Conservation (phyloP, 2,113 vertebrate species). For the Asarcornis scutulata region DNA sequence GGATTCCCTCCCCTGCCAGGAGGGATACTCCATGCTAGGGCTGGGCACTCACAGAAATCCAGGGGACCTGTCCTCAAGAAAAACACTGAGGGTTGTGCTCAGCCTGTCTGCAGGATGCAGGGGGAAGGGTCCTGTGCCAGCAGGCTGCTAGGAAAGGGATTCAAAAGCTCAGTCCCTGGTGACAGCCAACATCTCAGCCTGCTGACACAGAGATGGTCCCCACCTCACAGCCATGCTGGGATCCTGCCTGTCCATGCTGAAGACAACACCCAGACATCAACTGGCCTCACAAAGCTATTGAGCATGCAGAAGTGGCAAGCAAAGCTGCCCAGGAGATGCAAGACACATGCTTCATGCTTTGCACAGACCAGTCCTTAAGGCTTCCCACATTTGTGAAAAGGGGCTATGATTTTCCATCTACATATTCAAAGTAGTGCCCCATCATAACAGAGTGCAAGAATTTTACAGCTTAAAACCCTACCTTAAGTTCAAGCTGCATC, state of each 20-base stretch:
- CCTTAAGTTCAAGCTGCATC: background rate
- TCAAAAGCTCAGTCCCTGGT: background rate
- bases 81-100: rapidly evolving
- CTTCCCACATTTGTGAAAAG: background rate
- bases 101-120: background rate
- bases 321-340: background rate
- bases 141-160: background rate
- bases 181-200: background rate
- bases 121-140: background rate
- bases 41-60: background rate
- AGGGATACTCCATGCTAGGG: background rate
- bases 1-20: background rate
- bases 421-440: rapidly evolving
- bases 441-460: rapidly evolving
- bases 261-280: background rate
- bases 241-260: background rate
- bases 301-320: rapidly evolving
- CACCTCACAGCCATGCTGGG: background rate
- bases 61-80: rapidly evolving
- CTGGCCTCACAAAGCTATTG: rapidly evolving
- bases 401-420: too few relatives aligned
- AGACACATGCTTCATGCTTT: rapidly evolving
- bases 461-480: background rate
- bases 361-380: background rate
- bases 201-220: background rate